Conservation (phyloP, 1,140 invertebrate species). For the Aphaenogaster floridana region DNA sequence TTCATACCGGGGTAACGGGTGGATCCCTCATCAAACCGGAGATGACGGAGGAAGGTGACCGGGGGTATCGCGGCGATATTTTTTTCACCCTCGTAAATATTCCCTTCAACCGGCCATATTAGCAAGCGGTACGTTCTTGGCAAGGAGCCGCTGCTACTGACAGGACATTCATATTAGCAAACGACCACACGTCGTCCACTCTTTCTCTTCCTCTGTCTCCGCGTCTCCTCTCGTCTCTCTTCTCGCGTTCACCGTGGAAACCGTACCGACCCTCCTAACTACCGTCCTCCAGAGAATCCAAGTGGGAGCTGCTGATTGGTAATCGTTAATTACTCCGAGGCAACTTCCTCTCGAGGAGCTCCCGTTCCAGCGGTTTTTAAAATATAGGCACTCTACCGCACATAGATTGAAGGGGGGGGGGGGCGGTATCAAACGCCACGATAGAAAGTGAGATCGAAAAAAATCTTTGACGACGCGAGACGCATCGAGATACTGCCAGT, state of each 20-base stretch:
- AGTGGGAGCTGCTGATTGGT: slow-evolving; percentile 77
- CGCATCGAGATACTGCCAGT: background rate
- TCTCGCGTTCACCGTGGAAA: slow-evolving; percentile 57
- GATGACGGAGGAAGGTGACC: slow-evolving; percentile 56
- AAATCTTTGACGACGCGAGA: slow-evolving; percentile 8
- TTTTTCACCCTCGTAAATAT: slow-evolving; percentile 84
- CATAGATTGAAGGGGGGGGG: background rate
- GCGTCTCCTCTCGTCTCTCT: slow-evolving; percentile 47
- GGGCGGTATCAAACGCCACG: background rate
- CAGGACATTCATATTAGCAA: slow-evolving; percentile 84
- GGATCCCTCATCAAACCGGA: slow-evolving; percentile 45
- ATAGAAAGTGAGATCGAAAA: slow-evolving; percentile 49
- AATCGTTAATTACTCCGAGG: slow-evolving; percentile 78
- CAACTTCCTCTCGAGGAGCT: slow-evolving; percentile 64
- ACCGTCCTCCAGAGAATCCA: slow-evolving; percentile 62
- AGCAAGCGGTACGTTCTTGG: slow-evolving; percentile 83
- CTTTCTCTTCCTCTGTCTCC: slow-evolving; percentile 72
- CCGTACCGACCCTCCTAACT: slow-evolving; percentile 58
- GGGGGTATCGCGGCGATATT: slow-evolving; percentile 74
- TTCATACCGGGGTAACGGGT: slow-evolving; percentile 33
- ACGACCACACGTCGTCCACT: slow-evolving; percentile 72
- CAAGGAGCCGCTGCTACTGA: slow-evolving; percentile 85
- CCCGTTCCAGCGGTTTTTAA: slow-evolving; percentile 65
- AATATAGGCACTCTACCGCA: slow-evolving; percentile 57
- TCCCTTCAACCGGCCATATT: slow-evolving; percentile 81